phyloP scores from a whole-genome alignment of 2,113 vertebrate genomes.

The Eubucco bourcierii region DNA sequence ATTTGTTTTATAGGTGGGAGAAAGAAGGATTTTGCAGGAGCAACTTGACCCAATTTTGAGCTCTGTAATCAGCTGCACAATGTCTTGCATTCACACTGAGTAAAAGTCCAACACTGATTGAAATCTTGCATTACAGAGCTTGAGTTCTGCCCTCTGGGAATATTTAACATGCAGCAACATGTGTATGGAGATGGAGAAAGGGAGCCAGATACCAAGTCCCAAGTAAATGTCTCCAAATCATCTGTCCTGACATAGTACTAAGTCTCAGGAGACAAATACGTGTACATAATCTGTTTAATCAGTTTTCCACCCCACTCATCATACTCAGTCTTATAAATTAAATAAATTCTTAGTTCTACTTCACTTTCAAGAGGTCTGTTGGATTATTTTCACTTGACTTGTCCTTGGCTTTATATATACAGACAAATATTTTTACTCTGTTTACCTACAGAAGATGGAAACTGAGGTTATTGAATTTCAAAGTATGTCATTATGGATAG shows the following conservation, averaged over 20 bases:
- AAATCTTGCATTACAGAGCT: neutral
- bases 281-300: neutral
- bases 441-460: neutral
- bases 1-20: neutral
- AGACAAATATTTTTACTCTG: neutral
- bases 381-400: neutral
- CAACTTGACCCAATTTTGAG: neutral
- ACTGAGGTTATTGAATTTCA: neutral
- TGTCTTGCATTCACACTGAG: neutral
- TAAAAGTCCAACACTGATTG: neutral
- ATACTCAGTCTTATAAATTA: neutral
- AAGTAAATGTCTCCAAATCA: neutral
- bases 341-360: neutral
- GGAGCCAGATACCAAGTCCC: neutral
- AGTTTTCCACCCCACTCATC: neutral
- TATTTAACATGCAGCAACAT: neutral
- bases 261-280: neutral
- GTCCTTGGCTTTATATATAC: neutral
- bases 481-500: neutral
- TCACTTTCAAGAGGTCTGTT: neutral
- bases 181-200: neutral
- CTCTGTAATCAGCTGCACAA: neutral
- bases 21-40: neutral
- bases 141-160: neutral
- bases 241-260: neutral